Conservation (phyloP, 2,888 invertebrate species). For the Zhuqinia jingwanae region DNA sequence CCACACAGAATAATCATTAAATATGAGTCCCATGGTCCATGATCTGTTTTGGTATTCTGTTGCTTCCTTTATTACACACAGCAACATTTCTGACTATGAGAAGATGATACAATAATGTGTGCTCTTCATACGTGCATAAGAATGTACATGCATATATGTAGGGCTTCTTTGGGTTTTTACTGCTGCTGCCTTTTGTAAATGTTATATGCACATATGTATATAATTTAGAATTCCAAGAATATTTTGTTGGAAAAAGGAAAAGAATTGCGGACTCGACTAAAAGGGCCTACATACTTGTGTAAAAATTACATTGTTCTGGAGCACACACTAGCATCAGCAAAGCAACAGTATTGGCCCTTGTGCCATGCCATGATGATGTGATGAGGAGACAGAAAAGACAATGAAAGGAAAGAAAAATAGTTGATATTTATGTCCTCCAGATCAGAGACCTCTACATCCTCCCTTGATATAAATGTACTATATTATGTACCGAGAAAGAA, state of each 20-base stretch:
- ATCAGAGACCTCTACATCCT: too few relatives aligned
- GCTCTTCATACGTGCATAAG: too few relatives aligned
- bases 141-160: slow-evolving; percentile 4
- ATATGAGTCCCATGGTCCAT: slow-evolving; percentile 73
- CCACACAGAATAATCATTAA: slow-evolving; percentile 73
- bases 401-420: neutral
- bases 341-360: neutral
- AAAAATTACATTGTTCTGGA: neutral
- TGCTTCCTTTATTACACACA: slow-evolving; percentile 55
- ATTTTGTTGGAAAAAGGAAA: slow-evolving; percentile 4
- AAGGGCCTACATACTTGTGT: too few relatives aligned
- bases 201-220: neutral
- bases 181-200: too few relatives aligned
- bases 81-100: too few relatives aligned
- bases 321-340: too few relatives aligned
- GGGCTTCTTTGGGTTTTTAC: too few relatives aligned
- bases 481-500: too few relatives aligned
- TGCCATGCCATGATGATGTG: neutral
- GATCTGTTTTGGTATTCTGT: slow-evolving; percentile 69
- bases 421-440: too few relatives aligned
- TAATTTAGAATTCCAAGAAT: neutral
- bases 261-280: neutral
- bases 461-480: too few relatives aligned
- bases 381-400: neutral
- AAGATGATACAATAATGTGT: too few relatives aligned